Percentiles rank a stretch among this genome's conserved stretches.
These are phyloP conservation scores for Pollenia labialis DNA, from an alignment of 2,888 invertebrate genomes.

Conservation along the genomic window DNA sequence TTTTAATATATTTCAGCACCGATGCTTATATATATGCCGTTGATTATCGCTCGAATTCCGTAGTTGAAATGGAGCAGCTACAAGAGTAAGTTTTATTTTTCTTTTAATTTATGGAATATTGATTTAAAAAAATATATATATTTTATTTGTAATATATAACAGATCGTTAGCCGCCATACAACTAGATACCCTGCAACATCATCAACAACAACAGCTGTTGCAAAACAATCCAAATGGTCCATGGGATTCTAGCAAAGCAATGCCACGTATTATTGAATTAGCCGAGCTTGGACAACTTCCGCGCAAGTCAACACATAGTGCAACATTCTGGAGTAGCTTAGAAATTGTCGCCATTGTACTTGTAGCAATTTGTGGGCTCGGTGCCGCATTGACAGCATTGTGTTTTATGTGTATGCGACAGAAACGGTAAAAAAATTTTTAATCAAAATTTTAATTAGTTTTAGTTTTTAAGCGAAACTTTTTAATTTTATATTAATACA, in stretches of 20 bases:
- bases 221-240: constrained; percentile 58
- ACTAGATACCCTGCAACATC: constrained; percentile 77
- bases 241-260: constrained; percentile 84
- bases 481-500: constrained; percentile 41
- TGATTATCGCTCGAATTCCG: constrained; percentile 91
- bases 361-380: constrained; percentile 92
- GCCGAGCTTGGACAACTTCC: constrained; percentile 82
- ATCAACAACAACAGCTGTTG: constrained; percentile 76
- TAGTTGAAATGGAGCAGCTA: constrained; percentile 91
- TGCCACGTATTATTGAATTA: constrained; percentile 88
- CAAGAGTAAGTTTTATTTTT: constrained; percentile 87
- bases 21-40: constrained; percentile 94
- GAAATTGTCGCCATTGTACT: constrained; percentile 92
- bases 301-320: constrained; percentile 81
- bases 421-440: constrained; percentile 77
- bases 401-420: constrained; percentile 90
- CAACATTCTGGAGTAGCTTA: constrained; percentile 87
- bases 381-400: constrained; percentile 91
- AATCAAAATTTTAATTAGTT: not conserved
- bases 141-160: constrained; percentile 18
- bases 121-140: not conserved
- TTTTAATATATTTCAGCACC: constrained; percentile 86
- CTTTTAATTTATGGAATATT: not conserved
- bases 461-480: constrained; percentile 1
- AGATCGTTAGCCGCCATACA: constrained; percentile 86